phyloP scores from a whole-genome alignment of 2,888 invertebrate genomes.

The Hoplodrina blanda region DNA sequence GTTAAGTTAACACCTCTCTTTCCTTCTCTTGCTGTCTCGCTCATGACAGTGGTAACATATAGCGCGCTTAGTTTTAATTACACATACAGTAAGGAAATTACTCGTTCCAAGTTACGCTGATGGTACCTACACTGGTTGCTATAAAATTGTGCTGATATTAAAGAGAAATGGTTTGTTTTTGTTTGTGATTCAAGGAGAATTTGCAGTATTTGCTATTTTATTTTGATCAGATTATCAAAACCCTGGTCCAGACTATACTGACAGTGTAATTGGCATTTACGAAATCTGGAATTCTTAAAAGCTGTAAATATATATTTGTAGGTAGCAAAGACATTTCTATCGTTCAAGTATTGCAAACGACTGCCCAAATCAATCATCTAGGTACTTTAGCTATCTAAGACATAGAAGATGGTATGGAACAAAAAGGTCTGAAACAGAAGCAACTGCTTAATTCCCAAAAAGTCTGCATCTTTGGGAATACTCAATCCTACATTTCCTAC shows the following conservation, averaged over 20 bases:
- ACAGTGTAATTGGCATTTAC: no score
- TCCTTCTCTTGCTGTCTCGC: slow-evolving; percentile 65
- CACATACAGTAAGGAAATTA: slow-evolving; percentile 77
- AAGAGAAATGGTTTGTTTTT: slow-evolving; percentile 16
- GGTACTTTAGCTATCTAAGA: no score
- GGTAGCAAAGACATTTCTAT: no score
- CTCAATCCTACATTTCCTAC: no score
- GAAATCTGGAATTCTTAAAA: no score
- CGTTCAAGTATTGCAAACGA: no score
- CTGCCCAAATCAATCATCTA: no score
- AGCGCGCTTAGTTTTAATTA: slow-evolving; percentile 84
- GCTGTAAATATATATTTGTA: no score
- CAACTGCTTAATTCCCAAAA: no score
- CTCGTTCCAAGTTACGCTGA: slow-evolving; percentile 62
- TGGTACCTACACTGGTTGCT: slow-evolving; percentile 56
- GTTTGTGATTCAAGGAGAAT: background rate
- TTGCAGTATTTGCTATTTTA: background rate
- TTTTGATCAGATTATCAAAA: background rate
- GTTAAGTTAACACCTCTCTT: slow-evolving; percentile 74
- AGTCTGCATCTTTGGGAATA: no score
- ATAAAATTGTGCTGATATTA: slow-evolving; percentile 36
- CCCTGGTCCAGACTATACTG: background rate
- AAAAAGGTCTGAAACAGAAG: no score
- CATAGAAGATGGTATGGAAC: no score
- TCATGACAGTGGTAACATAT: slow-evolving; percentile 72